Evolutionary conservation across 2,797 vertebrate species (phyloP), one percentile per base, ranked within the genome.

Genomic region (Hoplostethus atlanticus): DNA sequence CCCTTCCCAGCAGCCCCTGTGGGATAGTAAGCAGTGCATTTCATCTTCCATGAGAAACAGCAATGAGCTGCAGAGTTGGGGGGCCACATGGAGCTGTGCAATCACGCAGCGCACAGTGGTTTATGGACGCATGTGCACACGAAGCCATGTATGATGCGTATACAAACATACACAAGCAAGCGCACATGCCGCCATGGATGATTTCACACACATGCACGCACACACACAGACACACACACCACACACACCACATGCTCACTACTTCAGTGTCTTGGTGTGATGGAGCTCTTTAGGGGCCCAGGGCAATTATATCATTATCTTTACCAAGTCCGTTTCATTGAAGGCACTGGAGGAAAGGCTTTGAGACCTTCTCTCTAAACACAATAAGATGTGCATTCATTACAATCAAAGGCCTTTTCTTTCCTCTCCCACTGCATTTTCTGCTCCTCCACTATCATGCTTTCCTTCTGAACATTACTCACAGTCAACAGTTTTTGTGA

Each of bases 31-130:
- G 78, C 53, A 61, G 70, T 56, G 12, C 80, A 75, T 90, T 91
- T 89, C 77, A 87, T 91, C 80, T 90, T 89, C 81, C 86, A 86
- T 92, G 91, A 89, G 88, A 93, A 94, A 71, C 48, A 66, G 53
- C 78, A 67, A 75, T 3, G 54, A 58, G 66, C 60, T 15, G 44
- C 67, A 3, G 9, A 3, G 50, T 0, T 48, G 21, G 21, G 65
- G 68, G 79, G 79, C 46, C 0, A 51, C 31, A 52, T 38, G 11
- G 69, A 30, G 60, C 61, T 42, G 46, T 17, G 44, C 44, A 64
- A 79, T 79, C 68, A 57, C 69, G 56, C 67, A 46, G 68, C 52
- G 8, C 11, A 73, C 75, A 30, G 77, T 61, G 54, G 21, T 54
- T 52, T 46, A 25, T n/a, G 55, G 25, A 8, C 6, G 67, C 53